Conservation (phyloP, 2,888 invertebrate species). For the Andrena trimmerana region DNA sequence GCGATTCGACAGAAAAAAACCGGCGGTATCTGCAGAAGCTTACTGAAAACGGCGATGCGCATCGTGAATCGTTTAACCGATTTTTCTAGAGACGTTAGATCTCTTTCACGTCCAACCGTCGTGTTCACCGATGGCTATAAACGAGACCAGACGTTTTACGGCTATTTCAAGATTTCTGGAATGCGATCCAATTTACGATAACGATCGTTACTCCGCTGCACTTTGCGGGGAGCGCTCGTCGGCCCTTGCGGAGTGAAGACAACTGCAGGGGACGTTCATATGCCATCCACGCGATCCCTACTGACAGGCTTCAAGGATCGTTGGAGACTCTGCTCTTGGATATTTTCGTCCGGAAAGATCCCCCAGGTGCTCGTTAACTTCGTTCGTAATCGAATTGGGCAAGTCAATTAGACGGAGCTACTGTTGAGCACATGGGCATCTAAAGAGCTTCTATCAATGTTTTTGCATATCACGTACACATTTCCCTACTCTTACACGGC, state of each 20-base stretch:
- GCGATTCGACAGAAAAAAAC: neutral
- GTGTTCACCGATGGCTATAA: constrained; percentile 24
- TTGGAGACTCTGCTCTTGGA: constrained; percentile 9
- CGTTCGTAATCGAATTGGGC: neutral
- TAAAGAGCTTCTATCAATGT: neutral
- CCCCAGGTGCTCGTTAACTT: neutral
- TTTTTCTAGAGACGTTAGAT: neutral
- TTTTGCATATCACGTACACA: no score
- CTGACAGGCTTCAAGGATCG: constrained; percentile 35
- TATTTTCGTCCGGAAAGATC: neutral
- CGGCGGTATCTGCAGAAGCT: neutral
- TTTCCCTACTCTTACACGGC: no score
- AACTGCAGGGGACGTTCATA: constrained; percentile 39
- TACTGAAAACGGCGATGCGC: neutral
- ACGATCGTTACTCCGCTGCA: constrained; percentile 65
- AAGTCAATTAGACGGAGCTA: neutral
- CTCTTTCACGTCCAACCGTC: constrained; percentile 10
- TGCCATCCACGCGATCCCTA: constrained; percentile 25
- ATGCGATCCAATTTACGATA: constrained; percentile 78
- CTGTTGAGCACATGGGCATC: neutral
- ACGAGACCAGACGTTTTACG: constrained; percentile 56
- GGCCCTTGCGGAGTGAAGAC: constrained; percentile 32
- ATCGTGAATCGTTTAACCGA: neutral
- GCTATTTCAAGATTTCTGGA: constrained; percentile 72
- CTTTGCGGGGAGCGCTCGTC: constrained; percentile 10